These are phyloP conservation scores for Orthonyx spaldingii DNA, from an alignment of 2,113 vertebrate species.

Conservation along the genomic window DNA sequence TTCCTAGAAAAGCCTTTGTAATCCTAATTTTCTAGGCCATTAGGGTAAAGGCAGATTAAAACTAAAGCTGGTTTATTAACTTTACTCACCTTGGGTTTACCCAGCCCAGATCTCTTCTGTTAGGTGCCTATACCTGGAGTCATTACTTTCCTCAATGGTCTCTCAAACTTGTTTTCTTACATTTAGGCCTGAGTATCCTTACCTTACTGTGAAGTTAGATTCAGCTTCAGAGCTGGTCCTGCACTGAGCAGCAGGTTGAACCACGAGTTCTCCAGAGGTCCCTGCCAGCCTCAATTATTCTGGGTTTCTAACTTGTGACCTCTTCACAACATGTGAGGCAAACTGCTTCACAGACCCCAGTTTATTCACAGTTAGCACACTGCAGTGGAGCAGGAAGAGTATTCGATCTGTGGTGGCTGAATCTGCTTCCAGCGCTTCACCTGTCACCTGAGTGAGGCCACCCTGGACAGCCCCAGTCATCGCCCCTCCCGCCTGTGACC, in stretches of 20 bases:
- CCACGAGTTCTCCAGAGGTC: neutral
- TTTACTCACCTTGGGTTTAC: neutral
- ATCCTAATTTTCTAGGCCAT: slow-evolving; percentile 46
- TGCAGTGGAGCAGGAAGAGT: neutral
- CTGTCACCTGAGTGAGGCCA: rapidly evolving
- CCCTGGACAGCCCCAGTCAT: neutral
- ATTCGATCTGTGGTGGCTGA: neutral
- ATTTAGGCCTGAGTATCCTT: neutral
- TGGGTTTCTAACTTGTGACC: neutral
- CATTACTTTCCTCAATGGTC: neutral
- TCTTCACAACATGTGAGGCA: neutral
- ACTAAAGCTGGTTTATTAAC: slow-evolving; percentile 24
- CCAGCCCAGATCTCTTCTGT: neutral
- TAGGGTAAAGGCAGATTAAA: slow-evolving; percentile 42
- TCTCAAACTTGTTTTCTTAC: neutral
- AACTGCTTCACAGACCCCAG: rapidly evolving
- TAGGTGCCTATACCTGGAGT: neutral
- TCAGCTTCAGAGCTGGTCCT: neutral
- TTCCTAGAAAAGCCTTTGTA: slow-evolving; percentile 35
- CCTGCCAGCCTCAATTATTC: neutral
- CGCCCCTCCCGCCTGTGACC: neutral
- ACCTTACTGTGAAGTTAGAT: neutral
- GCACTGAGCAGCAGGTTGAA: neutral
- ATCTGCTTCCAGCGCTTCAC: neutral
- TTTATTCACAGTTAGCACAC: neutral